Conservation (phyloP, 2,797 vertebrate genomes). For the Masticophis lateralis region DNA sequence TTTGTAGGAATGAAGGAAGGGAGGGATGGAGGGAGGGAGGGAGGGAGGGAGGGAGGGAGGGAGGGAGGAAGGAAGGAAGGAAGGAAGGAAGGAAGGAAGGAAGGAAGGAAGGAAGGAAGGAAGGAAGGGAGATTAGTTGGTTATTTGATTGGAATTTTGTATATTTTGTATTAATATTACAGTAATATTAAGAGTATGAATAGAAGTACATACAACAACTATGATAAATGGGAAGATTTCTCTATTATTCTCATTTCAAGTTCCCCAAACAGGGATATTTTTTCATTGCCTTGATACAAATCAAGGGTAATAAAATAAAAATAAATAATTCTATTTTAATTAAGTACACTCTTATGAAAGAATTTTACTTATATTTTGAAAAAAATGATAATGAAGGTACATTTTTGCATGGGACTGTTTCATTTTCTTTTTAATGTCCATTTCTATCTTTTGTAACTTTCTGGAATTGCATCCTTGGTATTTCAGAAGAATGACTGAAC, state of each 20-base stretch:
- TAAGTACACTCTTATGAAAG: not conserved
- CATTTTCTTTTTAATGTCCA: not conserved
- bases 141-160: not conserved
- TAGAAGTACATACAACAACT: not conserved
- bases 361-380: not conserved
- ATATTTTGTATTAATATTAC: not conserved
- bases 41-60: too few relatives aligned
- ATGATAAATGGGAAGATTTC: not conserved
- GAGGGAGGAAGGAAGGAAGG: too few relatives aligned
- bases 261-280: not conserved
- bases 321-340: not conserved
- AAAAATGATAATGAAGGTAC: not conserved
- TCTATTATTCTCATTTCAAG: not conserved
- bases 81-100: too few relatives aligned
- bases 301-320: not conserved
- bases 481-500: not conserved
- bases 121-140: not conserved
- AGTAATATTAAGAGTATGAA: not conserved
- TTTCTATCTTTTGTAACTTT: not conserved
- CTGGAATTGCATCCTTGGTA: not conserved
- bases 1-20: not conserved
- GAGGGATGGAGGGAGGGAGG: too few relatives aligned
- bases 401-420: not conserved
- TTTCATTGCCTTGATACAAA: not conserved
- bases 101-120: too few relatives aligned